phyloP scores from a whole-genome alignment of 2,113 vertebrate genomes.

The Astur gentilis region DNA sequence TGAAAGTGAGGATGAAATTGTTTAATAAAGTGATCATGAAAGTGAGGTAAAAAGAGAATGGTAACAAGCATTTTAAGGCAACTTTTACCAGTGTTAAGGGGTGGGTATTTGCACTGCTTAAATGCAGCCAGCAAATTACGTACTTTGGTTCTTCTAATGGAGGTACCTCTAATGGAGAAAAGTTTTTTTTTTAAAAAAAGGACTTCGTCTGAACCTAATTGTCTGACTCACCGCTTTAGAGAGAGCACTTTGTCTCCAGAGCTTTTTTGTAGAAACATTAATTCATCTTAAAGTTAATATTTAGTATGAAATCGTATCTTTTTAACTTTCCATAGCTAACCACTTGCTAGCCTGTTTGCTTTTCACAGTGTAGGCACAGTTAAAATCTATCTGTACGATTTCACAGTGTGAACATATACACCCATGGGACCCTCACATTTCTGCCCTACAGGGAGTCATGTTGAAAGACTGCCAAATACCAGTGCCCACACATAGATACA shows the following conservation, averaged over 20 bases:
- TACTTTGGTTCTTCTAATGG: not conserved
- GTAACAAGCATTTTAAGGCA: not conserved
- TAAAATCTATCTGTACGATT: not conserved
- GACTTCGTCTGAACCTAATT: not conserved
- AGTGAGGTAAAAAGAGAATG: not conserved
- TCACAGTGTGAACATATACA: not conserved
- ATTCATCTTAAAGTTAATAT: not conserved
- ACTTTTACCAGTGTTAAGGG: not conserved
- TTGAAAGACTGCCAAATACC: not conserved
- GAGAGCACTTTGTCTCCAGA: not conserved
- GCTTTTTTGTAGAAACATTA: not conserved
- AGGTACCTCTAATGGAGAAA: not conserved
- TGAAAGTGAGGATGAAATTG: not conserved
- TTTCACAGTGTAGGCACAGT: not conserved
- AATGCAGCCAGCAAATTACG: not conserved
- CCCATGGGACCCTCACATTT: accelerated
- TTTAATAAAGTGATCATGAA: not conserved
- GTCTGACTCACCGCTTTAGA: not conserved
- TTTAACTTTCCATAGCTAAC: not conserved
- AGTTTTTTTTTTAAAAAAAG: not conserved
- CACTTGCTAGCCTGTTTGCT: not conserved
- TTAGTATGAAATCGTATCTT: not conserved
- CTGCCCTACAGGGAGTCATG: not conserved
- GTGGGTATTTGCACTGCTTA: not conserved
- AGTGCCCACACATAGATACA: not conserved